Evolutionary conservation across 1,140 invertebrate species (phyloP), one percentile per base, ranked within the genome.

Genomic region (Drosophila sproati): DNA sequence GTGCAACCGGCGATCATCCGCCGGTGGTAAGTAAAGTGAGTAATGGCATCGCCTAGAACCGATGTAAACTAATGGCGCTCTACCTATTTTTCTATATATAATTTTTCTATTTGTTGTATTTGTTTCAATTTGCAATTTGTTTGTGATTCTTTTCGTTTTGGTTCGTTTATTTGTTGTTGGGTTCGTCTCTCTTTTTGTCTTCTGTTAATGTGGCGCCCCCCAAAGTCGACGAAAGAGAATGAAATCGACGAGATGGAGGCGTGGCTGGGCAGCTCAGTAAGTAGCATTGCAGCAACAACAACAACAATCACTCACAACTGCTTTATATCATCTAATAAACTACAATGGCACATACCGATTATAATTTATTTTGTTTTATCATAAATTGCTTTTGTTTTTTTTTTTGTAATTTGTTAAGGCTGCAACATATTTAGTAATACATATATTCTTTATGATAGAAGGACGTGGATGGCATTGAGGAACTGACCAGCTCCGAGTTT

Each of bases 211-310:
- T 20, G 61, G 47, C 73, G 66, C 70, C 73, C 60, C 60, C 74
- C 62, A 73, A 80, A 93, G 80, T 95, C 96, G 94, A 94, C 95
- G 95, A 96, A 95, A 93, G 96, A 97, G 91, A 95, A 95, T 92
- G 97, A 98, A 93, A 97, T 98, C 94, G 97, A 97, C 94, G 97
- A 98, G 94, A 98, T 98, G 95, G 97, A 97, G 82, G 96, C 96
- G 87, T 98, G 97, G 97, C 94, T 98, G 85, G 95, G 95, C 88
- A 95, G 94, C 79, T 94, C 94, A 91, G 94, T 95, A 93, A 94
- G 94, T 94, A 92, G 85, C 70, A 69, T 57, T 55, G 47, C 57
- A 68, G 39, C 71, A 76, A 78, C 57, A 63, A 12, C 47, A 71
- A 31, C 29, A 34, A 62, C 20, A 31, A 34, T 54, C 45, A 60